Percentiles rank a stretch among this genome's conserved stretches.
These are phyloP conservation scores for Epinotia brunnichana DNA, from an alignment of 2,888 invertebrate species.

Conservation along the genomic window DNA sequence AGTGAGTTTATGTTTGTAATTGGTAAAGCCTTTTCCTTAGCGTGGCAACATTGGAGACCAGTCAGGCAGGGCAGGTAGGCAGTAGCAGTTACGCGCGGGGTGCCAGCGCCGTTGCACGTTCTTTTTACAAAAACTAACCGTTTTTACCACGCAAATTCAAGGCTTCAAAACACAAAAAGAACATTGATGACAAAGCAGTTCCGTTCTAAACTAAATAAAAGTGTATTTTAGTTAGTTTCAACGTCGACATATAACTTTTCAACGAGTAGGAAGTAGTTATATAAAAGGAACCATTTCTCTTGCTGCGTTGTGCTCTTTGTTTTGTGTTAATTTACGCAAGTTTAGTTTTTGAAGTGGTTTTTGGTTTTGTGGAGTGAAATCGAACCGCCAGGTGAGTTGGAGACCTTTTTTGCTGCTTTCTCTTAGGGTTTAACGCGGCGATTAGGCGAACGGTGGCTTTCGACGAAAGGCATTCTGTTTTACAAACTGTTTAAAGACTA, in stretches of 20 bases:
- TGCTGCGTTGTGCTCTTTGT: slow-evolving; percentile 60
- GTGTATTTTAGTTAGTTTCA: slow-evolving; percentile 46
- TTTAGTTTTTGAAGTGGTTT: slow-evolving; percentile 56
- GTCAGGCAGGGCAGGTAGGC: slow-evolving; percentile 45
- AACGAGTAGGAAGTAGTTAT: slow-evolving; percentile 73
- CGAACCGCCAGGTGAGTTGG: slow-evolving; percentile 66
- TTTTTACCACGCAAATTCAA: slow-evolving; percentile 50
- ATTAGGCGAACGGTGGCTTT: slow-evolving; percentile 12
- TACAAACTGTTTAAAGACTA: not conserved
- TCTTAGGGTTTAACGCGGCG: slow-evolving; percentile 48
- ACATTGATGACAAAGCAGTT: slow-evolving; percentile 48
- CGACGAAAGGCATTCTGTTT: slow-evolving; percentile 28
- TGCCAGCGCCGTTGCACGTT: slow-evolving; percentile 55
- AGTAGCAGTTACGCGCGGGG: slow-evolving; percentile 55
- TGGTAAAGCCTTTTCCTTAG: slow-evolving; percentile 59
- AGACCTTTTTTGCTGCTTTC: slow-evolving; percentile 59
- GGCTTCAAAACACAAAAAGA: slow-evolving; percentile 51
- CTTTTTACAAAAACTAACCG: slow-evolving; percentile 34
- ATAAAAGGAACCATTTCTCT: slow-evolving; percentile 72
- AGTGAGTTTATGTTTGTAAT: slow-evolving; percentile 44
- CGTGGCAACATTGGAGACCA: slow-evolving; percentile 59
- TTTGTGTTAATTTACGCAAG: slow-evolving; percentile 61
- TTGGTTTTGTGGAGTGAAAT: slow-evolving; percentile 63
- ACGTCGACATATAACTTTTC: slow-evolving; percentile 48
- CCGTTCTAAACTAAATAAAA: slow-evolving; percentile 41